Conservation (phyloP, 2,888 invertebrate species). For the Plagodis dolabraria region DNA sequence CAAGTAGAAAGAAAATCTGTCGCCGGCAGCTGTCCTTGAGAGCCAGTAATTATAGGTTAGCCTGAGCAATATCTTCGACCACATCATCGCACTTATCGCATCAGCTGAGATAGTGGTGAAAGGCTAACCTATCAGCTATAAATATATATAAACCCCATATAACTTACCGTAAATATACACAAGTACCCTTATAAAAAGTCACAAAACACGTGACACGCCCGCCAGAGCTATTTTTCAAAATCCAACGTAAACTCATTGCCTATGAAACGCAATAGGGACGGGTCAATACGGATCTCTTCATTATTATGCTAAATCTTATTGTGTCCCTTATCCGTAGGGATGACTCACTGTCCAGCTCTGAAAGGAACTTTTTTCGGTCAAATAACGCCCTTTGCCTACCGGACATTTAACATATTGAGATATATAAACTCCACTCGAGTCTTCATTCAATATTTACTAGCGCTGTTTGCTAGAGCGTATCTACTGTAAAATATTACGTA, state of each 20-base stretch:
- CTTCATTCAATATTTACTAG: constrained; percentile 70
- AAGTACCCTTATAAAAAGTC: no score
- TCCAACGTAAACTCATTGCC: constrained; percentile 29
- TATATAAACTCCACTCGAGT: constrained; percentile 56
- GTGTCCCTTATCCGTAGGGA: constrained; percentile 62
- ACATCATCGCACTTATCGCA: no score
- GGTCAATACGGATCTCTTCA: constrained; percentile 54
- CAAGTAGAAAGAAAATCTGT: no score
- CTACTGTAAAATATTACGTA: constrained; percentile 43
- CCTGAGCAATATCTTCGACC: no score
- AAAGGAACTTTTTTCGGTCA: constrained; percentile 51
- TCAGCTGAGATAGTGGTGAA: no score
- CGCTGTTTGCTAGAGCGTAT: constrained; percentile 44
- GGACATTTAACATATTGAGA: constrained; percentile 73
- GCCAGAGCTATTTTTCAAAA: constrained; percentile 27
- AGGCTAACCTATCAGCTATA: no score
- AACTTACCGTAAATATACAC: no score
- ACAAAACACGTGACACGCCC: constrained; percentile 5
- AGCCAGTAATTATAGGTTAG: no score
- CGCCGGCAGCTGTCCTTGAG: no score
- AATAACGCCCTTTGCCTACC: constrained; percentile 43
- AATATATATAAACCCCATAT: no score
- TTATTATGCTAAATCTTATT: constrained; percentile 75
- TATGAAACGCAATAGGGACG: constrained; percentile 42
- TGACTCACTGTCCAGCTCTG: constrained; percentile 50